A percentile compares a stretch with the other conserved stretches of the same genome.
Evolutionary conservation across 2,888 invertebrate genomes (phyloP).

Genomic region (Eumerus sabulonum): DNA sequence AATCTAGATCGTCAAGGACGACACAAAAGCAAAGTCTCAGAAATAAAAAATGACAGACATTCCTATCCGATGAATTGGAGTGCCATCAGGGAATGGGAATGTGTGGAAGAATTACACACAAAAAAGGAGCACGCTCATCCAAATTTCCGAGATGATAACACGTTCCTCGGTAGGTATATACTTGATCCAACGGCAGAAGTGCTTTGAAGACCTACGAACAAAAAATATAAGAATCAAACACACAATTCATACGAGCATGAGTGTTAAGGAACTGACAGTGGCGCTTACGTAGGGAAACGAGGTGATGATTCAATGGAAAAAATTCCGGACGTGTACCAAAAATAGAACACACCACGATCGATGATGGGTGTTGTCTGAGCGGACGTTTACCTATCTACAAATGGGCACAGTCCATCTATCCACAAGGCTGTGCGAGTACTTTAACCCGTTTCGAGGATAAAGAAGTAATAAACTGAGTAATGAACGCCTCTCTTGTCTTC

Average conservation of each 20-base stretch:
- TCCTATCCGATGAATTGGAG: conserved; percentile 22
- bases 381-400: conserved; percentile 1
- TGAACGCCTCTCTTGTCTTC: too few species aligned
- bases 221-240: too few species aligned
- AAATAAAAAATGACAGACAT: conserved; percentile 24
- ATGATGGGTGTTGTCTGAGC: conserved; percentile 29
- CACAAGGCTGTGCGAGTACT: too few species aligned
- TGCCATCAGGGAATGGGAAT: conserved; percentile 28
- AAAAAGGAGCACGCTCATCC: conserved; percentile 46
- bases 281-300: neutral
- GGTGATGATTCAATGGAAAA: conserved; percentile 52
- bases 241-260: neutral
- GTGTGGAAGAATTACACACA: conserved; percentile 31
- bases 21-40: conserved; percentile 47
- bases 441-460: too few species aligned
- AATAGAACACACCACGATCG: conserved; percentile 34
- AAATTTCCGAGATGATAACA: conserved; percentile 55
- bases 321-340: conserved; percentile 52
- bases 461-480: too few species aligned
- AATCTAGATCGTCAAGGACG: conserved; percentile 67
- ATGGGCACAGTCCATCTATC: too few species aligned
- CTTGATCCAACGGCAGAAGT: conserved; percentile 14
- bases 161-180: conserved; percentile 39
- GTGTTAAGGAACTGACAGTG: neutral
- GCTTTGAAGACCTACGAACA: neutral